Percentiles rank a stretch among this genome's conserved stretches.
These are phyloP conservation scores for Steromphala cineraria DNA, from an alignment of 2,888 invertebrate species.

Conservation along the genomic window DNA sequence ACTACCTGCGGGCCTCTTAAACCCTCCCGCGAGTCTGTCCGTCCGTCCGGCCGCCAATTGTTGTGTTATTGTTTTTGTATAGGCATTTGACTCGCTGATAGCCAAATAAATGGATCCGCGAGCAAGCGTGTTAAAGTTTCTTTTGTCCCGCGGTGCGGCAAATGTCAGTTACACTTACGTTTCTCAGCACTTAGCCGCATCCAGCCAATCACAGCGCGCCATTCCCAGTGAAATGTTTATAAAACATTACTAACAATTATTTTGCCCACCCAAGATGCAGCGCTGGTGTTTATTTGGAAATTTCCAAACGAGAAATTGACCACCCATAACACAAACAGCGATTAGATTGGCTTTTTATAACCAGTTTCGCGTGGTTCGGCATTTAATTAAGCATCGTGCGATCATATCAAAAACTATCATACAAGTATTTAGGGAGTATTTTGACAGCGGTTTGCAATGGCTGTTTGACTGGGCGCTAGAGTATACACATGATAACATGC, in stretches of 20 bases:
- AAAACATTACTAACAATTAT: constrained; percentile 55
- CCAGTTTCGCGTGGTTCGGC: constrained; percentile 43
- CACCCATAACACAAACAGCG: constrained; percentile 66
- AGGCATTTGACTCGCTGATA: constrained; percentile 56
- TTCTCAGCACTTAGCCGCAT: constrained; percentile 25
- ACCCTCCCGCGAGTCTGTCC: background rate
- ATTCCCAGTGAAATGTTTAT: constrained; percentile 47
- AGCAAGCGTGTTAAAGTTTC: constrained; percentile 44
- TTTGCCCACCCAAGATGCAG: constrained; percentile 60
- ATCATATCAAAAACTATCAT: constrained; percentile 41
- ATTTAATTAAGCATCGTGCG: constrained; percentile 40
- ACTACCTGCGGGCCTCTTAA: constrained; percentile 10
- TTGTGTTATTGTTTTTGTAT: constrained; percentile 59
- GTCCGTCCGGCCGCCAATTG: constrained; percentile 23
- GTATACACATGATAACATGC: background rate
- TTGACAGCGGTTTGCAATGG: constrained; percentile 39
- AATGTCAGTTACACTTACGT: constrained; percentile 37
- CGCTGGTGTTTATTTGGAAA: constrained; percentile 62
- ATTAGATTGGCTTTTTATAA: constrained; percentile 38
- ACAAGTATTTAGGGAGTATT: constrained; percentile 40
- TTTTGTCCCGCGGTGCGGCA: constrained; percentile 39
- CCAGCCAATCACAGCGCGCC: constrained; percentile 43
- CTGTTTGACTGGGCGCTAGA: background rate
- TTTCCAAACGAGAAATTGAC: constrained; percentile 64
- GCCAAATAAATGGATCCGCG: constrained; percentile 59